Conservation (phyloP, 2,113 vertebrate genomes). For the Bombycilla garrulus region DNA sequence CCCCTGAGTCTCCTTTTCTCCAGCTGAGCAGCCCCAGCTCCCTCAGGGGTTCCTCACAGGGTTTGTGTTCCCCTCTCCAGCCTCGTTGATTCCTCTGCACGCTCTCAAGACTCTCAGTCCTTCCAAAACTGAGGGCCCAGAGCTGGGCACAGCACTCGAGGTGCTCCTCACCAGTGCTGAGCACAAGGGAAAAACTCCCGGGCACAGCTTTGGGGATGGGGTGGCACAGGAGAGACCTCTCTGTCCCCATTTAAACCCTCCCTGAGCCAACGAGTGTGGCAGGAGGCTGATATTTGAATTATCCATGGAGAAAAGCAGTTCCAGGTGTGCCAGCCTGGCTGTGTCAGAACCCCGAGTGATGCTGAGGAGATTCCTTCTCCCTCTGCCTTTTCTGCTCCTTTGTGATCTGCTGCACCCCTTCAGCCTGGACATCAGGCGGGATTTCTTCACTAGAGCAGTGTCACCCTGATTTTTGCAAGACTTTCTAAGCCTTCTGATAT, state of each 20-base stretch:
- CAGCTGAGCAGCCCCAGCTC: no score
- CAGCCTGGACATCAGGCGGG: not conserved
- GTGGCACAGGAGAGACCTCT: not conserved
- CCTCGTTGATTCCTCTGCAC: no score
- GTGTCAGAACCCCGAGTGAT: not conserved
- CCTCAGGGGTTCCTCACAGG: no score
- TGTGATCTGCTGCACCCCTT: not conserved
- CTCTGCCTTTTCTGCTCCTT: not conserved
- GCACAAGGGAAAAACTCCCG: not conserved
- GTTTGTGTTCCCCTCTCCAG: no score
- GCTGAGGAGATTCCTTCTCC: not conserved
- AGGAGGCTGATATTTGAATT: not conserved
- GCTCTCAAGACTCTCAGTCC: no score
- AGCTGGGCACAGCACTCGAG: no score
- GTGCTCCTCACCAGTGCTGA: no score
- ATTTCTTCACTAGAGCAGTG: no score
- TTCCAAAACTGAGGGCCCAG: no score
- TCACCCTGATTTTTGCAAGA: no score
- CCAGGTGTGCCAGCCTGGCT: not conserved
- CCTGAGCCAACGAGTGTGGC: accelerated
- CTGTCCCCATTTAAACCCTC: not conserved
- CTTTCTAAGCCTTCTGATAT: no score
- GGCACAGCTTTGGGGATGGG: not conserved
- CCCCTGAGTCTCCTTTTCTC: no score
- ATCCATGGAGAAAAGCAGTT: not conserved